Base-by-base conservation (phyloP, 2,888 invertebrate genomes). In the Sycophila texana region DNA sequence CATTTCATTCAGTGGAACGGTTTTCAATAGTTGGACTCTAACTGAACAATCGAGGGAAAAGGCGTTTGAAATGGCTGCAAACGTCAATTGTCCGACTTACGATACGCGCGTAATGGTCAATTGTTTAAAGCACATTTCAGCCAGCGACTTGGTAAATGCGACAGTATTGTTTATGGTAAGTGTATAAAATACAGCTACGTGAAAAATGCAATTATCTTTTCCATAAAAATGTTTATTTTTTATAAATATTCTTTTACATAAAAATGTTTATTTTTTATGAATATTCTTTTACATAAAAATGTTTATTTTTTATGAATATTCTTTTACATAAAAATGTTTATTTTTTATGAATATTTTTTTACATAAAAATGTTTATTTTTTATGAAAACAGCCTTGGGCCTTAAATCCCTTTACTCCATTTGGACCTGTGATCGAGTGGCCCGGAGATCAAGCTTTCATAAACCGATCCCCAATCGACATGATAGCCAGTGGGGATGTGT, bases 381-480 rank as follows among this genome's bases (percentile, higher is more conserved):
- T 16, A 7, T 26, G 7, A 22, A 39, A 16, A 47, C 16, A 92
- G 92, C 91, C 92, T 39, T 93, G 92, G 91, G 88, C 93, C 20
- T 94, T 94, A 85, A 93, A 93, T 87, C 93, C 95, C 79, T 95
- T 94, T 86, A 93, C 94, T 0, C 94, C 95, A 0, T 96, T 96
- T 87, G 95, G 94, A 0, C 95, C 95, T 0, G 94, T 95, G 0
- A 91, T 93, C 0, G 96, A 96, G 84, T 90, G 89, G 74, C 90
- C 90, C 84, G 89, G 92, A 0, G 89, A 92, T 0, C 91, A 93
- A 22, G 93, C 95, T 0, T 94, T 96, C 89, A 89, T 96, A 4
- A 92, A 92, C 0, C 92, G 94, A 77, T 92, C 94, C 77, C 96
- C 96, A 0, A 92, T 92, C 83, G 91, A 92, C 51, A 92, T 94